These are phyloP conservation scores for Rutpela maculata DNA, from an alignment of 2,888 invertebrate genomes.

Conservation along the genomic window DNA sequence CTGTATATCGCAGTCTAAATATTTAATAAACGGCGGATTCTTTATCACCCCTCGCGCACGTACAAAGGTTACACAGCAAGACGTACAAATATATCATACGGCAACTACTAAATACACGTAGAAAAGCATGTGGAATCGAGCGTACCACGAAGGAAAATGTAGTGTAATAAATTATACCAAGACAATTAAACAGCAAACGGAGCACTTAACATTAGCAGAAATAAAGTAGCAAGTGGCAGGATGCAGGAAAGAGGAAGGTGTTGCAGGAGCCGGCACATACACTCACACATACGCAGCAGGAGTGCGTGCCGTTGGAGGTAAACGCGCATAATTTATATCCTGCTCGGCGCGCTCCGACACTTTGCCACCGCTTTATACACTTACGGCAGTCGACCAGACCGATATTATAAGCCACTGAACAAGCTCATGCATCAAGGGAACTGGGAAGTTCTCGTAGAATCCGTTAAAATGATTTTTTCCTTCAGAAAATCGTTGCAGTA, in stretches of 20 bases:
- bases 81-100: constrained; percentile 8
- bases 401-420: constrained; percentile 21
- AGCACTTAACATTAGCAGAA: constrained; percentile 60
- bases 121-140: constrained; percentile 14
- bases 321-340: constrained; percentile 40
- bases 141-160: constrained; percentile 19
- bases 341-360: constrained; percentile 31
- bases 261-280: constrained; percentile 43
- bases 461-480: not conserved
- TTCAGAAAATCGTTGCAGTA: not conserved
- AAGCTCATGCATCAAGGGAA: constrained; percentile 10
- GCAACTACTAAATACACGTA: constrained; percentile 11
- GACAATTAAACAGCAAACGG: constrained; percentile 68
- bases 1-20: not conserved
- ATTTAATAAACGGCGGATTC: not conserved
- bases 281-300: constrained; percentile 44
- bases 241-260: constrained; percentile 55
- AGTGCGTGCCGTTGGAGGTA: constrained; percentile 39
- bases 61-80: constrained; percentile 1
- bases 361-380: constrained; percentile 29
- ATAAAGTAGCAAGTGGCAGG: constrained; percentile 59
- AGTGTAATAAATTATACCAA: constrained; percentile 62
- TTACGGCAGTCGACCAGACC: not conserved
- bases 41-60: constrained; percentile 2
- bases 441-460: constrained; percentile 12